Percentiles rank a stretch among this genome's conserved stretches.
phyloP scores from a whole-genome alignment of 2,888 invertebrate species.

The Aphidius colemani region DNA sequence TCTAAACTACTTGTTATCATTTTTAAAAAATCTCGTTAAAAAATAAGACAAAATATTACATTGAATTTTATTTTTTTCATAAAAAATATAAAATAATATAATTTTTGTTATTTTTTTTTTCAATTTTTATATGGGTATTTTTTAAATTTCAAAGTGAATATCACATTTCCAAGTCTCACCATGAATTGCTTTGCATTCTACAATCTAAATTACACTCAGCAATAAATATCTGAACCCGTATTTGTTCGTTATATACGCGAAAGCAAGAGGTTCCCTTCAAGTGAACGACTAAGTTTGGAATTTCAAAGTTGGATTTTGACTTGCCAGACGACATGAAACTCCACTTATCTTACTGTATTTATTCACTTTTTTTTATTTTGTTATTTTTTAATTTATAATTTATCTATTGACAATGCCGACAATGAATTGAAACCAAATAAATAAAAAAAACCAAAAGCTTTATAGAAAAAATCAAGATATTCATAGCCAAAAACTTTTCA shows the following conservation, averaged over 20 bases:
- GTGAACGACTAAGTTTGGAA: conserved; percentile 13
- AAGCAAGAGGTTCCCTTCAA: too few relatives aligned
- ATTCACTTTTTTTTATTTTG: conserved; percentile 4
- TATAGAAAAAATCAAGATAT: too few relatives aligned
- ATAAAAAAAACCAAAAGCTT: background rate
- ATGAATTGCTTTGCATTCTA: conserved; percentile 7
- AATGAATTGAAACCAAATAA: background rate
- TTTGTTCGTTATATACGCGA: conserved; percentile 15
- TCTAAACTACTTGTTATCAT: too few relatives aligned
- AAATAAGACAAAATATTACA: too few relatives aligned
- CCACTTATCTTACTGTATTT: conserved; percentile 24
- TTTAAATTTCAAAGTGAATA: conserved; percentile 5
- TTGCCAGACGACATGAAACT: conserved; percentile 24
- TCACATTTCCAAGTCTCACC: conserved; percentile 18
- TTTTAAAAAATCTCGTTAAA: too few relatives aligned
- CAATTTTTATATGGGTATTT: too few relatives aligned
- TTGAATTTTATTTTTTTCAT: background rate
- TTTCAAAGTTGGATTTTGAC: conserved; percentile 9
- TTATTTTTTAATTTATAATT: background rate
- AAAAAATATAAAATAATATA: too few relatives aligned
- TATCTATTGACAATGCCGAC: conserved; percentile 1
- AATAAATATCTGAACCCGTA: conserved; percentile 13
- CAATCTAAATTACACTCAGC: conserved; percentile 15
- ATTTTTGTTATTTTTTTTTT: background rate
- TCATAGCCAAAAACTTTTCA: too few relatives aligned